Evolutionary conservation across 1,140 invertebrate genomes (phyloP).

Genomic region (Saxidomus purpurata): DNA sequence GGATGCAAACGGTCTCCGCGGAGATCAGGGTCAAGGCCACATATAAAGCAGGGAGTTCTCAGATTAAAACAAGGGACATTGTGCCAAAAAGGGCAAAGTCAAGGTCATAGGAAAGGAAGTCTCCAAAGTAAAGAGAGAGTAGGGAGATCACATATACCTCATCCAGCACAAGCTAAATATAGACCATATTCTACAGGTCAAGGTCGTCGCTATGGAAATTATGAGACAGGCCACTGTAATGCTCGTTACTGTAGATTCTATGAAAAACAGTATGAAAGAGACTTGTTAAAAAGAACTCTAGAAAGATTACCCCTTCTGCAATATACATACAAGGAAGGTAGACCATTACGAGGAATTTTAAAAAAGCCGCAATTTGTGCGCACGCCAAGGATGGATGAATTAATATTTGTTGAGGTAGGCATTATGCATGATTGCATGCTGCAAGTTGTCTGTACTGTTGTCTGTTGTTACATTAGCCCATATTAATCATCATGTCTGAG

Average conservation of each 20-base stretch:
- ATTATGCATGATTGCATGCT: neutral
- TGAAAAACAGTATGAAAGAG: conserved; percentile 64
- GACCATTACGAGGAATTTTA: conserved; percentile 59
- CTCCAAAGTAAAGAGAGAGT: neutral
- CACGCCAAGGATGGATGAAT: conserved; percentile 53
- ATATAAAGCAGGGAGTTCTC: conserved; percentile 6
- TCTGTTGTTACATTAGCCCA: neutral
- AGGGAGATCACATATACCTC: neutral
- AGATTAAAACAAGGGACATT: neutral
- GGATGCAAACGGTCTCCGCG: conserved; percentile 4
- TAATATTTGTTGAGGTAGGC: conserved; percentile 60
- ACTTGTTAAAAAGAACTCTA: conserved; percentile 35
- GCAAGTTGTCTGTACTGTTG: neutral
- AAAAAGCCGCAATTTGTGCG: conserved; percentile 61
- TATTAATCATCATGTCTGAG: neutral
- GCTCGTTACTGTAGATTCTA: conserved; percentile 34
- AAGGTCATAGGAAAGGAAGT: conserved; percentile 4
- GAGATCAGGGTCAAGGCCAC: conserved; percentile 8
- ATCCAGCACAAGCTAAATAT: neutral
- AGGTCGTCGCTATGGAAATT: neutral
- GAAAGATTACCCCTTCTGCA: conserved; percentile 47
- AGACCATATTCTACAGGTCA: conserved; percentile 22
- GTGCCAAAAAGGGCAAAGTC: conserved; percentile 12
- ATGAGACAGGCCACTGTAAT: conserved; percentile 28
- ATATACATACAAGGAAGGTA: conserved; percentile 48